Conservation (phyloP, 1,140 invertebrate species). For the Hydropsyche tenuis region DNA sequence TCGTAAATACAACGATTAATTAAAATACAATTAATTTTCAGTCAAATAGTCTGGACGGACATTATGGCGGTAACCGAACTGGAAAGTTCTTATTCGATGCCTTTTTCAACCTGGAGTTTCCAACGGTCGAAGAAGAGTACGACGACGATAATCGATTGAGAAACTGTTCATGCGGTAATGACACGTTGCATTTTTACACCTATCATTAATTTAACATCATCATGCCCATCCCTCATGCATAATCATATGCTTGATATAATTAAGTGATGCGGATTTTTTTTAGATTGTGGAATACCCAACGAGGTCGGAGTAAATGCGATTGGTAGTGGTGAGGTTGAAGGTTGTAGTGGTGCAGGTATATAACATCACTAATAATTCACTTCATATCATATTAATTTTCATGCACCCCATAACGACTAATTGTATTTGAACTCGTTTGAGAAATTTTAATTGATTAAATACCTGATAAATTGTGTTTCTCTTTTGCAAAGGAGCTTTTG, state of each 20-base stretch:
- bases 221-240: neutral
- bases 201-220: neutral
- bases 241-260: conserved; percentile 2
- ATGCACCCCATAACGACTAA: too few species aligned
- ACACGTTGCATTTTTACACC: conserved; percentile 12
- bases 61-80: conserved; percentile 56
- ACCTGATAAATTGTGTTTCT: too few species aligned
- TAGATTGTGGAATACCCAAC: conserved; percentile 47
- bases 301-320: conserved; percentile 22
- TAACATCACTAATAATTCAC: conserved; percentile 34
- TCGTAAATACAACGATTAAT: too few species aligned
- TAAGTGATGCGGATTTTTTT: conserved; percentile 32
- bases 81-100: conserved; percentile 70
- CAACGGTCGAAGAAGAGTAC: conserved; percentile 58
- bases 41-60: conserved; percentile 41
- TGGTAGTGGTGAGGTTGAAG: conserved; percentile 20
- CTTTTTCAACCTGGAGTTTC: conserved; percentile 66
- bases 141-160: conserved; percentile 60
- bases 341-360: conserved; percentile 42
- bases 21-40: conserved; percentile 9
- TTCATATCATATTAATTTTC: neutral
- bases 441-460: too few species aligned
- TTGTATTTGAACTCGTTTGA: too few species aligned
- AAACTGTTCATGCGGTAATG: conserved; percentile 70
- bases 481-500: neutral